Evolutionary conservation across 2,113 vertebrate species (phyloP).

Genomic region (Gadus chalcogrammus): DNA sequence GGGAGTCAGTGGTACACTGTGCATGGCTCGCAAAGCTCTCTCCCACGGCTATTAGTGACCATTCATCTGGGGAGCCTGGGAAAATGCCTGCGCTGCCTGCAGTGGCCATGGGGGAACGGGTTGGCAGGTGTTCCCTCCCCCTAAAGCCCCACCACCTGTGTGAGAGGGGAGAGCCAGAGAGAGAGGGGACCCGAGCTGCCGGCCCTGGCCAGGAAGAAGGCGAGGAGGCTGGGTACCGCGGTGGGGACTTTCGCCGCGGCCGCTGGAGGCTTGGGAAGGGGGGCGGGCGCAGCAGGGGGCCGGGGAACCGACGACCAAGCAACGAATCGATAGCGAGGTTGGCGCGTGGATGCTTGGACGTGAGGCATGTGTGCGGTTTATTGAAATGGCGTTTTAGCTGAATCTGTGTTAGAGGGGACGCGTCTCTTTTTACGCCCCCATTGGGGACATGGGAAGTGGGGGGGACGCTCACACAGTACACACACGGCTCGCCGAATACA

Average conservation of each 20-base stretch:
- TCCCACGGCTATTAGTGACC: conserved; percentile 81
- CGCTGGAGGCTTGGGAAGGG: neutral
- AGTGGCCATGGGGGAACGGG: conserved; percentile 71
- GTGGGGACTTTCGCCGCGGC: conserved; percentile 23
- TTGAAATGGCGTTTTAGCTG: conserved; percentile 57
- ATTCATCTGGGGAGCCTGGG: conserved; percentile 82
- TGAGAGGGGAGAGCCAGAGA: neutral
- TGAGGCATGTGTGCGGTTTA: conserved; percentile 53
- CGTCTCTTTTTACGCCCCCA: conserved; percentile 53
- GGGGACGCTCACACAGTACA: conserved; percentile 27
- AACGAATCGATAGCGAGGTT: conserved; percentile 25
- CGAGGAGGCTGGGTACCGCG: conserved; percentile 35
- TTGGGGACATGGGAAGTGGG: conserved; percentile 3
- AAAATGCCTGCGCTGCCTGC: conserved; percentile 80
- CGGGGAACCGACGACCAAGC: neutral
- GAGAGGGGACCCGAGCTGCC: conserved; percentile 54
- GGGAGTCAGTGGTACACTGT: conserved; percentile 71
- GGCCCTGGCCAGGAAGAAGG: conserved; percentile 40
- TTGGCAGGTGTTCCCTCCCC: conserved; percentile 80
- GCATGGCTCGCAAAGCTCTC: conserved; percentile 77
- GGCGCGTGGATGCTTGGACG: neutral
- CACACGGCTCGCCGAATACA: conserved; percentile 23
- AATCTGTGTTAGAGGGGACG: conserved; percentile 51
- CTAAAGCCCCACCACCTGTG: conserved; percentile 70
- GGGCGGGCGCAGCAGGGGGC: too few species aligned